Conservation (phyloP, 2,888 invertebrate species). For the Alsophila aescularia region DNA sequence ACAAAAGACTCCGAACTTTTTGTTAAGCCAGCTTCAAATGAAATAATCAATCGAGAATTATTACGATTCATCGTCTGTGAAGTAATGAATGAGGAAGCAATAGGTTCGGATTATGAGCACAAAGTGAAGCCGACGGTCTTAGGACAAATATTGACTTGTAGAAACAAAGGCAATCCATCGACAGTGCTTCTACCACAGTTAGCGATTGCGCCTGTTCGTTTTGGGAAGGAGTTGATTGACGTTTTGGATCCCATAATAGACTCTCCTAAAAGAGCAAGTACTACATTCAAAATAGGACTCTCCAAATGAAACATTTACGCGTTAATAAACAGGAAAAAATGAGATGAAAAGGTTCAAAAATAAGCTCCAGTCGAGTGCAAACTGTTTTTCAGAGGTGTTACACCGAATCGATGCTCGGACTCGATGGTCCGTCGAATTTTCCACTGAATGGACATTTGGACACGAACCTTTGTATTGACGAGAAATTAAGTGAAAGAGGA, state of each 20-base stretch:
- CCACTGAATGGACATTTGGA: constrained; percentile 79
- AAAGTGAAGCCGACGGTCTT: constrained; percentile 74
- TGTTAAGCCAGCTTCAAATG: constrained; percentile 65
- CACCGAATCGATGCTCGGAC: constrained; percentile 76
- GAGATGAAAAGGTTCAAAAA: constrained; percentile 82
- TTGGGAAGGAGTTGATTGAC: constrained; percentile 69
- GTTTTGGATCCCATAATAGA: constrained; percentile 41
- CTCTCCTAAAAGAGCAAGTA: background rate
- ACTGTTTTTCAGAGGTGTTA: constrained; percentile 82
- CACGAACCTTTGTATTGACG: constrained; percentile 78
- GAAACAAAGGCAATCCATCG: constrained; percentile 64
- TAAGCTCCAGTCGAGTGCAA: constrained; percentile 78
- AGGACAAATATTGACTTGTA: constrained; percentile 83
- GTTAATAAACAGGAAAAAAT: constrained; percentile 64
- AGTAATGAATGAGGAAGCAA: constrained; percentile 69
- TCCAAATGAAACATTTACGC: constrained; percentile 60
- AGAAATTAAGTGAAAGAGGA: constrained; percentile 76
- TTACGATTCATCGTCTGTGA: constrained; percentile 79
- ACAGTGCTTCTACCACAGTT: constrained; percentile 54
- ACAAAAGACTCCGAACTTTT: constrained; percentile 70
- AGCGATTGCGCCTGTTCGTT: constrained; percentile 28
- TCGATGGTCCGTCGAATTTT: constrained; percentile 82
- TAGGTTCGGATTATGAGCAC: constrained; percentile 71
- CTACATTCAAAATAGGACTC: constrained; percentile 12
- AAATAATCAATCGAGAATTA: constrained; percentile 80